Conservation (phyloP, 2,113 vertebrate species). For the Tragelaphus scriptus region DNA sequence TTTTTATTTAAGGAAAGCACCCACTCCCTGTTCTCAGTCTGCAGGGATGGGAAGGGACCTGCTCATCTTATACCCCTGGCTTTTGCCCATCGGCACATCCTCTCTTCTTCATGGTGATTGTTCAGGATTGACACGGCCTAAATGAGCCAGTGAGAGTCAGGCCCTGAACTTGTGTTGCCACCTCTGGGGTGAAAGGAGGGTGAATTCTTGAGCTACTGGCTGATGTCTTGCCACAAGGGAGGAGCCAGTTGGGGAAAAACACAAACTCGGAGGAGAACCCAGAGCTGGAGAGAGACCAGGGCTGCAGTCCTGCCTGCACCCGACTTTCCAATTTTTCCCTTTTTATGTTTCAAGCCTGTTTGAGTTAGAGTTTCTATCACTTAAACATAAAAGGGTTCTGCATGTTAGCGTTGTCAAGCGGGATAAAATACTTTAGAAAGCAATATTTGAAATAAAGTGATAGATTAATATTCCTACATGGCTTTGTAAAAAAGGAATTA, state of each 20-base stretch:
- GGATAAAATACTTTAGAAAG: neutral
- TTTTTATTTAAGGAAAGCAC: neutral
- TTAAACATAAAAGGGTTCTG: neutral
- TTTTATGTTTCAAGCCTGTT: neutral
- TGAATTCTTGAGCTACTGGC: neutral
- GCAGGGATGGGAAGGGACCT: accelerated
- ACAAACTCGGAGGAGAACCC: neutral
- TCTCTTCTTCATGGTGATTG: neutral
- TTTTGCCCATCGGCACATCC: neutral
- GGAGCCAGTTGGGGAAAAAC: neutral
- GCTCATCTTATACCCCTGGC: accelerated
- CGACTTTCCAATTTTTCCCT: neutral
- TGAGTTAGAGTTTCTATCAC: neutral
- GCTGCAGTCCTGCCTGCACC: neutral
- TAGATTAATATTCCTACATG: neutral
- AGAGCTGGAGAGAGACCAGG: no score
- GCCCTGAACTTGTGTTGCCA: neutral
- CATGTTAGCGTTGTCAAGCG: neutral
- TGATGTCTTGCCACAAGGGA: neutral
- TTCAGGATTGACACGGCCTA: neutral
- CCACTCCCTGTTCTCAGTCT: no score
- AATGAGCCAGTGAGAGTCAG: neutral
- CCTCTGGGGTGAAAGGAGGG: neutral
- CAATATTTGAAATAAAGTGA: neutral
- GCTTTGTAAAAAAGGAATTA: neutral